Percentiles rank a stretch among this genome's conserved stretches.
phyloP scores from a whole-genome alignment of 2,113 vertebrate species.

The Cyanoramphus novaezelandiae region DNA sequence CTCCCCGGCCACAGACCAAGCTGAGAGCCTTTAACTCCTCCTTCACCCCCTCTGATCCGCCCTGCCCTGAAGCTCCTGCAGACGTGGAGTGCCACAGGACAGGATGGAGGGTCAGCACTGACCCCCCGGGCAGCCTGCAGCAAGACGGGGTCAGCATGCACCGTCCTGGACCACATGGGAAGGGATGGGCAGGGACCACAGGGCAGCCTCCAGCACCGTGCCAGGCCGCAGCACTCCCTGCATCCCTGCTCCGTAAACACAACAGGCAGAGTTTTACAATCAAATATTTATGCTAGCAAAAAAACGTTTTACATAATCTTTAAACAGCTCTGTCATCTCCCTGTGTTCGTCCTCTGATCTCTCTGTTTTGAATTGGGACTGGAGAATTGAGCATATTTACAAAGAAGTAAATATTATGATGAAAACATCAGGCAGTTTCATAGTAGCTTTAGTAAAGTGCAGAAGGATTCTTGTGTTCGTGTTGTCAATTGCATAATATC shows the following conservation, averaged over 20 bases:
- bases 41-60: background rate
- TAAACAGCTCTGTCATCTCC: slow-evolving; percentile 80
- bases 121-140: fast-evolving
- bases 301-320: slow-evolving; percentile 79
- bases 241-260: slow-evolving; percentile 70
- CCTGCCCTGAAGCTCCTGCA: background rate
- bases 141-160: fast-evolving
- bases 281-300: slow-evolving; percentile 79
- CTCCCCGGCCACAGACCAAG: background rate
- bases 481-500: slow-evolving; percentile 69
- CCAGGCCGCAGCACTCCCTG: background rate
- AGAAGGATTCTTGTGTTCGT: slow-evolving; percentile 63
- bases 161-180: fast-evolving
- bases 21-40: background rate
- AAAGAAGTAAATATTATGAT: slow-evolving; percentile 82
- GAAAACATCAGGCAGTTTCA: slow-evolving; percentile 70
- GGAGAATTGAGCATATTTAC: slow-evolving; percentile 76
- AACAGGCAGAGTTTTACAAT: slow-evolving; percentile 74
- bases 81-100: background rate
- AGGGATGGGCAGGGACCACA: background rate
- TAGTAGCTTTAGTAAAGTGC: slow-evolving; percentile 70
- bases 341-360: slow-evolving; percentile 78
- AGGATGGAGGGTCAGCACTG: fast-evolving
- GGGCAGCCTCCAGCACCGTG: background rate
- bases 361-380: slow-evolving; percentile 71